Percentiles rank a stretch among this genome's conserved stretches.
Evolutionary conservation across 2,113 vertebrate species (phyloP).

Genomic region (Tapirus terrestris): DNA sequence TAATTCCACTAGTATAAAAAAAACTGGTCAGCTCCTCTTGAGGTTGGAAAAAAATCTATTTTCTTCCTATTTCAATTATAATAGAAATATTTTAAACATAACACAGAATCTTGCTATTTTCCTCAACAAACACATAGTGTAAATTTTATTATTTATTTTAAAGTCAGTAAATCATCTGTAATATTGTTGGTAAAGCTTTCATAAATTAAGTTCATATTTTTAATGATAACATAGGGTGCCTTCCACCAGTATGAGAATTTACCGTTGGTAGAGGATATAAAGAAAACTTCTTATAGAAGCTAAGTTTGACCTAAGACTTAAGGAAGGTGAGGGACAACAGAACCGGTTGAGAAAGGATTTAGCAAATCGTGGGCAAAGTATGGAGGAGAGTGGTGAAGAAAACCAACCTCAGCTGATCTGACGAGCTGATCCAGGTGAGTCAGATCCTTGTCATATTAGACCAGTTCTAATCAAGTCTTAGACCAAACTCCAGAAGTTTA

Average conservation of each 20-base stretch:
- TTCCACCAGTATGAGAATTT: background rate
- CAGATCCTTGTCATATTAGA: background rate
- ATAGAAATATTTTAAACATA: slow-evolving; percentile 10
- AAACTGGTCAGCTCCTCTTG: background rate
- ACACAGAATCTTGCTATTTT: background rate
- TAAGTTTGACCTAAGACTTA: background rate
- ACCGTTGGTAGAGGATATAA: background rate
- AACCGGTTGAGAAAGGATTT: background rate
- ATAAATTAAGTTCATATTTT: background rate
- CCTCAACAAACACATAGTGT: background rate
- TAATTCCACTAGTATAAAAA: background rate
- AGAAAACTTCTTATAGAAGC: background rate
- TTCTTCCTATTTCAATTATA: slow-evolving; percentile 2
- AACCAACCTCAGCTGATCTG: background rate
- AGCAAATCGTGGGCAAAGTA: background rate
- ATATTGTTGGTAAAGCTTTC: background rate
- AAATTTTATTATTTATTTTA: background rate
- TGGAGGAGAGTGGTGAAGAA: background rate
- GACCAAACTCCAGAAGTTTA: background rate
- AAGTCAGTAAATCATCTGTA: background rate
- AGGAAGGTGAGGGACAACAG: background rate
- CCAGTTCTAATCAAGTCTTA: background rate
- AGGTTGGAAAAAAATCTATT: background rate
- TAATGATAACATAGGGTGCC: background rate
- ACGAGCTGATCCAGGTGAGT: background rate